phyloP scores from a whole-genome alignment of 1,140 invertebrate genomes.

The Zophobas atratus region DNA sequence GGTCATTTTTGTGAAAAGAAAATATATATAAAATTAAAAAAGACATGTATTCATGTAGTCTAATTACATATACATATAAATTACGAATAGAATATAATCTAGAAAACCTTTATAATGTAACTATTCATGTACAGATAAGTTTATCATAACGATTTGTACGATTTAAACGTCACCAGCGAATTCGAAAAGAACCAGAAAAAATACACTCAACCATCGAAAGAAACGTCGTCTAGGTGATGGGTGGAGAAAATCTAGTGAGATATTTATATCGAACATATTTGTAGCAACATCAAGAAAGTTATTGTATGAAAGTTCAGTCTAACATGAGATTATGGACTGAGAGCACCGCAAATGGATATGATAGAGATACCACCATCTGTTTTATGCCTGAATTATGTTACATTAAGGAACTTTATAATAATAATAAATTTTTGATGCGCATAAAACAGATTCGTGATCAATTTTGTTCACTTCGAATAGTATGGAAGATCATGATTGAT shows the following conservation, averaged over 20 bases:
- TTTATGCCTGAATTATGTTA: neutral
- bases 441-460: constrained; percentile 31
- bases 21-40: constrained; percentile 54
- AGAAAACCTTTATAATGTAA: constrained; percentile 50
- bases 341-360: constrained; percentile 53
- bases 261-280: constrained; percentile 7
- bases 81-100: constrained; percentile 50
- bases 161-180: neutral
- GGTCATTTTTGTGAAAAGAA: constrained; percentile 57
- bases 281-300: constrained; percentile 49
- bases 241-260: constrained; percentile 17
- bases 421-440: neutral
- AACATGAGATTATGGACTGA: constrained; percentile 41
- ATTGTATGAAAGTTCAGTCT: constrained; percentile 46
- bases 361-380: constrained; percentile 32
- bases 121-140: constrained; percentile 52
- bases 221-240: neutral
- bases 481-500: constrained; percentile 59
- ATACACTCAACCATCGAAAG: constrained; percentile 24
- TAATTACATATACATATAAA: constrained; percentile 45
- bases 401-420: constrained; percentile 15
- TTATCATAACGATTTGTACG: constrained; percentile 52
- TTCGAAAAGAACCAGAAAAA: too few species aligned
- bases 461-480: constrained; percentile 13
- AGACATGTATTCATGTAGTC: constrained; percentile 38